Evolutionary conservation across 2,888 invertebrate species (phyloP).

Genomic region (Amblyjoppa fuscipennis): DNA sequence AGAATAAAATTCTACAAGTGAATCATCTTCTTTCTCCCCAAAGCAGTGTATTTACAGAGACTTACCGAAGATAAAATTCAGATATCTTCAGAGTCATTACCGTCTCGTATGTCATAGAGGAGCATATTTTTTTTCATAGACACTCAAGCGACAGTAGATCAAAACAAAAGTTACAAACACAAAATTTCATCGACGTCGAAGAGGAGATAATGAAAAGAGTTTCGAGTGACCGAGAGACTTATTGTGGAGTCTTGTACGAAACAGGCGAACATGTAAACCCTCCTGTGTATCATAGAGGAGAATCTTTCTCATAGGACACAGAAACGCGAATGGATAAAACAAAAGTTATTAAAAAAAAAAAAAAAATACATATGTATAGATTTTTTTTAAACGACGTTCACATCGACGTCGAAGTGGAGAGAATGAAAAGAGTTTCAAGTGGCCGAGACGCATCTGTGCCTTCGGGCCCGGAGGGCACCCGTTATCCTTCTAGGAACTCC

Average conservation of each 20-base stretch:
- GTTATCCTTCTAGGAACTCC: slow-evolving; percentile 51
- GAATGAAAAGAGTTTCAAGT: slow-evolving; percentile 20
- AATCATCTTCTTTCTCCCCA: too few species aligned
- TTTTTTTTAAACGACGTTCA: slow-evolving; percentile 12
- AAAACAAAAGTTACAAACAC: not conserved
- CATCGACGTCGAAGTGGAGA: slow-evolving; percentile 1
- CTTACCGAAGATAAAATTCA: too few species aligned
- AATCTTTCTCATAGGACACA: not conserved
- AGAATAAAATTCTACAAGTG: too few species aligned
- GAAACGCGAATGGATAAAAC: slow-evolving; percentile 7
- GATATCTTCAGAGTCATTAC: too few species aligned
- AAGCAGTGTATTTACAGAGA: too few species aligned
- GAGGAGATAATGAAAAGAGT: not conserved
- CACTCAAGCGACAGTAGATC: slow-evolving; percentile 7
- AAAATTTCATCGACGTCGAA: not conserved
- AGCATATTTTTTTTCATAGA: not conserved
- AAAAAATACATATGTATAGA: not conserved
- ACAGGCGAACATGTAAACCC: not conserved
- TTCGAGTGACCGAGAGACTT: slow-evolving; percentile 27
- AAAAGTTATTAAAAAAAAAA: slow-evolving; percentile 1
- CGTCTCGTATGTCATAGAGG: not conserved
- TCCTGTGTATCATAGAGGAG: not conserved
- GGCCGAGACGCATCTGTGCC: slow-evolving; percentile 54
- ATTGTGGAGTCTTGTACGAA: not conserved
- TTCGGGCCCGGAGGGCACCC: slow-evolving; percentile 37